Base-by-base conservation (phyloP, 2,797 vertebrate species). In the Threskiornis aethiopicus region DNA sequence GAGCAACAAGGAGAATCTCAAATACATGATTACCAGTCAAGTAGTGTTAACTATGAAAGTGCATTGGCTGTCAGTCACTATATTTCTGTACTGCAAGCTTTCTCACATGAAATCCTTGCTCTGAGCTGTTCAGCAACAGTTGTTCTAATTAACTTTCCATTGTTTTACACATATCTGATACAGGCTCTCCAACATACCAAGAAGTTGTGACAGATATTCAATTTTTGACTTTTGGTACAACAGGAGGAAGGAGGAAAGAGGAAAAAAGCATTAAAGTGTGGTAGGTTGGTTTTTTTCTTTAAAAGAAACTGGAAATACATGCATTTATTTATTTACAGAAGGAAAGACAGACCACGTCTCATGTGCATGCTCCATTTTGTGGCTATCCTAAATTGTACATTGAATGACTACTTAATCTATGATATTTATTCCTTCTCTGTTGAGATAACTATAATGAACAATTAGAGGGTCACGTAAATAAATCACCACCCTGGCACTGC, bases 41-140 rank as follows among this genome's bases (percentile, higher is more conserved):
- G 22, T 29, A 47, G 20, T 44, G 28, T 26, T 57, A 61, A 54
- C 37, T 47, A 6, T 25, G 19, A 42, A 57, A 72, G 28, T 4
- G 14, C 1, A 0, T 41, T 66, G 37, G 39, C 18, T 72, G 46
- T 29, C n/a, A 49, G 33, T 83, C 5, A 0, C 35, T 44, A 0
- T 10, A 39, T 19, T 84, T 62, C 25, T 47, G 15, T 31, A 52
- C 25, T n/a, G 15, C 35, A 75, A 46, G 35, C 84, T 64, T 55
- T 57, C 35, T 73, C 35, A 54, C 15, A 10, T 19, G 37, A 80
- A 90, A 52, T 12, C 31, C 58, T 84, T 84, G 35, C 47, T 75
- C 66, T 12, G 52, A 87, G 44, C 33, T 75, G 7, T 15, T 77
- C 52, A 82, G 44, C 37, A 77, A 49, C 16, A 58, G 15, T 73